Conservation (phyloP, 92 coral and sea anemone genomes). For the Zoanthus gigantus region DNA sequence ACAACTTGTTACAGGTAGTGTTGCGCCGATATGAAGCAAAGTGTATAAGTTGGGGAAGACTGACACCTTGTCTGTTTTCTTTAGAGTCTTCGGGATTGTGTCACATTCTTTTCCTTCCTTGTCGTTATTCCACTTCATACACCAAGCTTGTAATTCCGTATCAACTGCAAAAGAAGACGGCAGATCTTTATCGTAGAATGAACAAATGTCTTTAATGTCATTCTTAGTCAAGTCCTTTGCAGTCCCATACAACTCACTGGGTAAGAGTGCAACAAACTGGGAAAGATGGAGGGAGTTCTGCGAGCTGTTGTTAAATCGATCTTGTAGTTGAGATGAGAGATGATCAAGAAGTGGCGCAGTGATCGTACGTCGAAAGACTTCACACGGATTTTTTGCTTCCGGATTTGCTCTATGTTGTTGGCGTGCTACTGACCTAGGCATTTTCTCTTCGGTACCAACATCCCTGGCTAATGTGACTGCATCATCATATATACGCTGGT, state of each 20-base stretch:
- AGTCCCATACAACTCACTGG: conserved; percentile 37
- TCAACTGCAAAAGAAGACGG: conserved; percentile 54
- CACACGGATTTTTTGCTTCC: conserved; percentile 1
- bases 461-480: conserved; percentile 35
- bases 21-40: conserved; percentile 30
- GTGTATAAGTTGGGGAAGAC: conserved; percentile 49
- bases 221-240: conserved; percentile 17
- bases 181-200: conserved; percentile 44
- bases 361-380: conserved; percentile 39
- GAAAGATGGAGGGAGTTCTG: conserved; percentile 44
- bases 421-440: conserved; percentile 37
- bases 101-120: neutral
- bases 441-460: conserved; percentile 34
- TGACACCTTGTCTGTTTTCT: conserved; percentile 31
- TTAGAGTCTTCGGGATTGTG: conserved; percentile 41
- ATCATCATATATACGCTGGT: conserved; percentile 21
- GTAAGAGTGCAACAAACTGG: conserved; percentile 45
- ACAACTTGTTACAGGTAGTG: conserved; percentile 41
- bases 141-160: conserved; percentile 48
- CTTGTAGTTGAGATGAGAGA: conserved; percentile 47
- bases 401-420: conserved; percentile 49
- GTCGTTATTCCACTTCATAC: conserved; percentile 33
- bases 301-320: conserved; percentile 47
- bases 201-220: conserved; percentile 49
- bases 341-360: conserved; percentile 55